Base-by-base conservation (phyloP, 2,888 invertebrate genomes). In the Cremastinae sp. region DNA sequence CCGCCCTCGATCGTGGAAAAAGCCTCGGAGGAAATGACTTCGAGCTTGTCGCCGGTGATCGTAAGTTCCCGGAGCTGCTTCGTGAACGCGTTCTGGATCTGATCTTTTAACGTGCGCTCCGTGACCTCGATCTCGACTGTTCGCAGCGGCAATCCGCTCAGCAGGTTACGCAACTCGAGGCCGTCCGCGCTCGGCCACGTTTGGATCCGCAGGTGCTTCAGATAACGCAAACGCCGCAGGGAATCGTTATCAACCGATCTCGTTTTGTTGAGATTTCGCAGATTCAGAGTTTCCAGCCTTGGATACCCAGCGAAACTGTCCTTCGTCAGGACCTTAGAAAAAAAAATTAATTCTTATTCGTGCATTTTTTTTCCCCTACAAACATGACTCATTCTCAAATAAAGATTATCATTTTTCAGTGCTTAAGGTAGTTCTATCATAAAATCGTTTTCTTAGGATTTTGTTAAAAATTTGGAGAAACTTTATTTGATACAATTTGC, bases 61-160 rank as follows among this genome's bases (percentile, higher is more conserved):
- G 96, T 96, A 51, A 97, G 90, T 83, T 95, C 93, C 70, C 94
- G 92, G 51, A 97, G 92, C 87, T 96, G 96, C 47, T 94, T 94
- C 56, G 95, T 94, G 80, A 96, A 95, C 38, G 94, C 92, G 81
- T 95, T 94, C 78, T 94, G 93, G 72, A 97, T 91, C 86, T 96
- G 96, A 78, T 94, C 93, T 22, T 94, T 94, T 82, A 97, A 92
- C 43, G 92, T 90, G 16, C 93, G 91, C 84, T 96, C 96, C 75
- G 94, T 92, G 84, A 96, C 93, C 85, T 95, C 93, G 79, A 97
- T 92, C 79, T 94, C 93, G 75, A 96, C 91, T 84, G 94, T 94
- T 83, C 94, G 93, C 49, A 97, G 90, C 10, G 94, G 94, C 76
- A 96, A 90, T 73, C 94, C 94, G 8, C 93, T 92, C 8, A 96